Conservation (phyloP, 2,888 invertebrate genomes). For the Acrobasis consociella region DNA sequence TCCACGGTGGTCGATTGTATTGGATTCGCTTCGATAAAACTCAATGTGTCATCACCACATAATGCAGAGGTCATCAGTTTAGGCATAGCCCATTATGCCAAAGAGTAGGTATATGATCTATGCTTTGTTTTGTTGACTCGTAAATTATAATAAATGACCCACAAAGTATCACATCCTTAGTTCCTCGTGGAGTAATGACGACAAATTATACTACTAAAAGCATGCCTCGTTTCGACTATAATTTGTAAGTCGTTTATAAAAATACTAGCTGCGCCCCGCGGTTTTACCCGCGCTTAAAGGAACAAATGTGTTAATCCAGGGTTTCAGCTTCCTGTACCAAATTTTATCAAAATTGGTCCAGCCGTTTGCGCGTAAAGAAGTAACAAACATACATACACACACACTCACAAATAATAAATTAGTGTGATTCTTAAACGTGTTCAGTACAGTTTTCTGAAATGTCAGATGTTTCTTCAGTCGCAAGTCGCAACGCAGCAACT, state of each 20-base stretch:
- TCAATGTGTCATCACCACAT: constrained; percentile 48
- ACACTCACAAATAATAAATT: too few relatives aligned
- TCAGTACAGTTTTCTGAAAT: constrained; percentile 7
- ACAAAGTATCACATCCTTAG: constrained; percentile 46
- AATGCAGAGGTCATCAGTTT: constrained; percentile 41
- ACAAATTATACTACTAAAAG: constrained; percentile 60
- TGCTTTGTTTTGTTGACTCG: constrained; percentile 55
- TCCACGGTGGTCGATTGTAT: constrained; percentile 35
- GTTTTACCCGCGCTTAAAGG: too few relatives aligned
- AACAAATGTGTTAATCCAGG: too few relatives aligned
- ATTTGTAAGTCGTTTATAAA: constrained; percentile 31
- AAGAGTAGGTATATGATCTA: constrained; percentile 32
- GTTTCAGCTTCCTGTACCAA: too few relatives aligned
- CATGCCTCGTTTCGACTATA: constrained; percentile 37
- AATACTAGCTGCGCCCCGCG: too few relatives aligned
- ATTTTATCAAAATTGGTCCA: too few relatives aligned
- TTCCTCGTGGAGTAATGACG: constrained; percentile 58
- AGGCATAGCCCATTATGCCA: constrained; percentile 25
- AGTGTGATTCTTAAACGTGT: not conserved
- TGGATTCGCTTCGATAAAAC: constrained; percentile 40
- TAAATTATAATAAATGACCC: constrained; percentile 57
- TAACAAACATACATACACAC: too few relatives aligned
- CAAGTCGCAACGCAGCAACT: constrained; percentile 23
- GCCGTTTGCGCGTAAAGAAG: too few relatives aligned
- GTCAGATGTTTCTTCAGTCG: constrained; percentile 8